Base-by-base conservation (phyloP, 2,888 invertebrate genomes). In the Brachyopa scutellaris region DNA sequence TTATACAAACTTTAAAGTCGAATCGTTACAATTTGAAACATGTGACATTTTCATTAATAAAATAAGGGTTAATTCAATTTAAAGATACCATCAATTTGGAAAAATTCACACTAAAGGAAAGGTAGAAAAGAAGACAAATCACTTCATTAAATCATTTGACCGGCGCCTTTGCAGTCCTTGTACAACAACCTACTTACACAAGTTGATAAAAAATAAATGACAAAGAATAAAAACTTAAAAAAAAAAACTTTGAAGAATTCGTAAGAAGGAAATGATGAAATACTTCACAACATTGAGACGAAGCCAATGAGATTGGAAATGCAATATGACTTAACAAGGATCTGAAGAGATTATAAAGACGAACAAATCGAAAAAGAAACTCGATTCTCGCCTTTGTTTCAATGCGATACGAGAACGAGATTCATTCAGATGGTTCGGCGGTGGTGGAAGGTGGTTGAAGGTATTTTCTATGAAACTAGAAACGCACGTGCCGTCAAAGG, bases 401-500 rank as follows among this genome's bases (percentile, higher is more conserved):
- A 69, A 80, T 62, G 49, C 69, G 69, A 76, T 76, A 69, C 64
- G 40, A 40, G 40, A 42, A 69, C 64, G 40, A 40, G 40, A 42
- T 38, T 53, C 47, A 51, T 13, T 29, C 45, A 67, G 59, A 61
- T 53, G 15, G 45, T 23, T n/a, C 1, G 42, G 15, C n/a, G n/a
- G n/a, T 1, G 29, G 29, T 1, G 15, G 26, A 8, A 17, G 23
- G 26, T 40, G 38, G 15, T 21, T 36, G 6, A 21, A 47, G 26
- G n/a, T 53, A 11, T 26, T 53, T 29, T 31, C 61, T 61, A 59
- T 59, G 62, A 73, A 80, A 73, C 67, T 69, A 57, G 80, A 69
- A 74, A 66, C 66, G 70, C 82, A 82, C 77, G 72, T 77, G 82
- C 77, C 82, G 77, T 70, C 72, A 66, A 77, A 59, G 61, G 70